Conservation (phyloP, 2,797 vertebrate species). For the Percopsis omiscomaycus region DNA sequence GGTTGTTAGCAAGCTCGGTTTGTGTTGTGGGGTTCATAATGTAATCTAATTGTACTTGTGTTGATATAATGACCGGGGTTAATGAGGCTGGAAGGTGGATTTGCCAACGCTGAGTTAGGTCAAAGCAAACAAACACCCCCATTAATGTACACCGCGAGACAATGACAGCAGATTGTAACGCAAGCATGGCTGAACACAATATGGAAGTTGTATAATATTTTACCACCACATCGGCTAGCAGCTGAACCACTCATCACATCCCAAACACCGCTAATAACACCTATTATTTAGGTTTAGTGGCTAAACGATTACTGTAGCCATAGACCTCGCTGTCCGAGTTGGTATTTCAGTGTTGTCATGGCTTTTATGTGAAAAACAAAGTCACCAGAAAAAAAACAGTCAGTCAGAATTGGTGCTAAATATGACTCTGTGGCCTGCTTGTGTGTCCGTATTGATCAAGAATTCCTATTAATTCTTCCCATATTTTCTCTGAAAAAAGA, state of each 20-base stretch:
- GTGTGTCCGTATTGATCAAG: no score
- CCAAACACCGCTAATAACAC: neutral
- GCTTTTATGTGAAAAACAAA: no score
- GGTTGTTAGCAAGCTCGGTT: constrained; percentile 22
- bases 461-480: no score
- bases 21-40: neutral
- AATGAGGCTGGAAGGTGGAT: constrained; percentile 50
- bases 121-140: constrained; percentile 20
- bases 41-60: constrained; percentile 46
- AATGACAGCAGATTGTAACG: neutral
- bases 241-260: constrained; percentile 12
- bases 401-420: no score
- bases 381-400: no score
- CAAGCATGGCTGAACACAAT: neutral
- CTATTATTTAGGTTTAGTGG: no score
- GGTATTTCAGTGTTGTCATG: no score
- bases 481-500: neutral
- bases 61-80: constrained; percentile 45
- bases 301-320: neutral
- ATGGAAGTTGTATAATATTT: no score
- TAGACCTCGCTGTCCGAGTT: no score
- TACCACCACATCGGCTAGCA: neutral
- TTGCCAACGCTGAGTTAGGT: constrained; percentile 22
- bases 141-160: constrained; percentile 16
- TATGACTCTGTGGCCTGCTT: no score